A percentile compares a stretch with the other conserved stretches of the same genome.
Evolutionary conservation across 2,797 vertebrate species (phyloP).

Genomic region (Loris lydekkerianus): DNA sequence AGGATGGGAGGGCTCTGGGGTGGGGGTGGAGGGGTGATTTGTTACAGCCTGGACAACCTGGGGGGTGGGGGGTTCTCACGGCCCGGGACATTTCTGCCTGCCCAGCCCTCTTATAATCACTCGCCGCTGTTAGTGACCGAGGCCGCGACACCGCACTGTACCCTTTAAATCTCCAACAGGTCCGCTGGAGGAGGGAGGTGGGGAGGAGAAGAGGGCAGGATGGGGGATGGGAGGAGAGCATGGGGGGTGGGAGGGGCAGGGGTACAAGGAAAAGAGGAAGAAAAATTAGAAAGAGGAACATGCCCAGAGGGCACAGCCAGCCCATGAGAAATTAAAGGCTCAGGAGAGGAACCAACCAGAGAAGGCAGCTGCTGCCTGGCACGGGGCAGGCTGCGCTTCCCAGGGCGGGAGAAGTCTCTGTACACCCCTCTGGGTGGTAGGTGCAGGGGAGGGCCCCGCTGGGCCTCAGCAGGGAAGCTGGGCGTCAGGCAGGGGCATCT

Average conservation of each 20-base stretch:
- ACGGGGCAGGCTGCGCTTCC: not conserved
- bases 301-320: slow-evolving; percentile 62
- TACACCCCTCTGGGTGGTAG: not conserved
- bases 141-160: slow-evolving; percentile 89
- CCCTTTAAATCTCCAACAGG: slow-evolving; percentile 92
- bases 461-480: not conserved
- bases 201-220: slow-evolving; percentile 83
- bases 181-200: slow-evolving; percentile 89
- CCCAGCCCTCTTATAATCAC: slow-evolving; percentile 86
- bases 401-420: not conserved
- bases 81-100: not conserved
- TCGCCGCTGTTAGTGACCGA: slow-evolving; percentile 87
- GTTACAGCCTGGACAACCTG: not conserved
- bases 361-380: not conserved
- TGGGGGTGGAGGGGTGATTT: accelerated
- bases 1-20: accelerated
- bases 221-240: not conserved
- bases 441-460: not conserved
- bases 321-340: slow-evolving; percentile 44
- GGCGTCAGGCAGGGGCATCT: not conserved
- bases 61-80: not conserved
- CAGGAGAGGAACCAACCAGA: slow-evolving; percentile 46
- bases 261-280: slow-evolving; percentile 82
- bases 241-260: slow-evolving; percentile 17
- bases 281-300: slow-evolving; percentile 81